These are phyloP conservation scores for Punctoribates punctum DNA, from an alignment of 2,888 invertebrate genomes.

Conservation along the genomic window DNA sequence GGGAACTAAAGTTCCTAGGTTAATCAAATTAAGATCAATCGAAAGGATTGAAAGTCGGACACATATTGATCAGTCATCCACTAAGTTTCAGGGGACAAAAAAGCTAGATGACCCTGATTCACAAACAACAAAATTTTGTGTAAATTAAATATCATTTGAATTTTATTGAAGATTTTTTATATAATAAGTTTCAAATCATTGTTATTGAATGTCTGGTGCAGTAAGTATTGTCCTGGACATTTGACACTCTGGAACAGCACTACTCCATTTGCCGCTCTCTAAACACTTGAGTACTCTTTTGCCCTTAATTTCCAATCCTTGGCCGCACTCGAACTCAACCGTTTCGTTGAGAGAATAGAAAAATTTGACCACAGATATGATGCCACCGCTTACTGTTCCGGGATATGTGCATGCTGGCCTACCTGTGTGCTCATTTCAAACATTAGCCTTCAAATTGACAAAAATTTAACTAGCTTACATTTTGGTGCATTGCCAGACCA, in stretches of 20 bases:
- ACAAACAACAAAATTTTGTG: too few species aligned
- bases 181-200: background rate
- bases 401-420: constrained; percentile 80
- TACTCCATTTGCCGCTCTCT: constrained; percentile 80
- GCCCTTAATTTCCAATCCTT: constrained; percentile 69
- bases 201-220: background rate
- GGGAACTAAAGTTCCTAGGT: too few species aligned
- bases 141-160: too few species aligned
- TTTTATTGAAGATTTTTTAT: too few species aligned
- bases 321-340: constrained; percentile 76
- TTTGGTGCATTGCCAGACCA: constrained; percentile 81
- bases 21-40: too few species aligned
- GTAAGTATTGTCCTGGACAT: constrained; percentile 45
- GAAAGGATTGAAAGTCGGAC: too few species aligned
- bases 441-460: constrained; percentile 40
- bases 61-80: too few species aligned
- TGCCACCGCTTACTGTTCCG: constrained; percentile 75
- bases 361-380: constrained; percentile 71
- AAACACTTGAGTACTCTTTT: constrained; percentile 73
- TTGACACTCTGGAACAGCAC: constrained; percentile 71
- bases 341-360: constrained; percentile 81
- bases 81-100: too few species aligned
- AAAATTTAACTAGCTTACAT: constrained; percentile 59
- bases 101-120: too few species aligned
- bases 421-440: constrained; percentile 55